Evolutionary conservation across 2,888 invertebrate genomes (phyloP), one percentile per base, ranked within the genome.

Genomic region (Rosalia funebris): DNA sequence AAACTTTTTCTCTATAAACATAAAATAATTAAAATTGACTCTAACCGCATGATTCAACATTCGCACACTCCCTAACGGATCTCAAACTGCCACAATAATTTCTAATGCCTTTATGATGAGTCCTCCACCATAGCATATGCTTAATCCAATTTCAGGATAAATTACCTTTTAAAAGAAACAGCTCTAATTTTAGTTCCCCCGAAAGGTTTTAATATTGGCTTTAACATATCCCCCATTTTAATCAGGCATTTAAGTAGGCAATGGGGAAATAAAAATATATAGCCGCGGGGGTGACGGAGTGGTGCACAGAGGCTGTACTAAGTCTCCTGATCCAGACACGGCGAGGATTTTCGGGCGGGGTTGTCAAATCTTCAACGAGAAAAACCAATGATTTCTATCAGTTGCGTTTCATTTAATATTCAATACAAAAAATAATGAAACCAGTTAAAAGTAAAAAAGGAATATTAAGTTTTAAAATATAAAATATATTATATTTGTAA

Each of bases 221-320:
- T 76, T 77, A 75, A 79, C 78, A 75, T 77, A 77, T 77, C 77
- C 79, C 79, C 77, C 72, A 70, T 79, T 80, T 81, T 81, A 81
- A 81, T 81, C 81, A 81, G 81, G 77, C 80, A 76, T 77, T 80
- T 80, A 81, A 81, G 80, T 81, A 80, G 80, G 78, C 81, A 79
- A 80, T 75, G 74, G 81, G 81, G 81, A 81, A 81, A 81, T 81
- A 81, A 80, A 80, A 81, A 81, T 81, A 81, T 79, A 79, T 79
- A 76, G 77, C 79, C 72, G 70, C 72, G 73, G 70, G 71, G 70
- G 64, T 47, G 60, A 44, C 46, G 54, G 60, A 59, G 56, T 60
- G 48, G 34, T 15, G 42, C 17, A 48, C 31, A 12, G 47, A 44
- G 42, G 54, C 54, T 60, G 48, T 37, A 53, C 41, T 53, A 25